Evolutionary conservation across 2,797 vertebrate species (phyloP), one percentile per base, ranked within the genome.

Genomic region (Lophotriccus pileatus): DNA sequence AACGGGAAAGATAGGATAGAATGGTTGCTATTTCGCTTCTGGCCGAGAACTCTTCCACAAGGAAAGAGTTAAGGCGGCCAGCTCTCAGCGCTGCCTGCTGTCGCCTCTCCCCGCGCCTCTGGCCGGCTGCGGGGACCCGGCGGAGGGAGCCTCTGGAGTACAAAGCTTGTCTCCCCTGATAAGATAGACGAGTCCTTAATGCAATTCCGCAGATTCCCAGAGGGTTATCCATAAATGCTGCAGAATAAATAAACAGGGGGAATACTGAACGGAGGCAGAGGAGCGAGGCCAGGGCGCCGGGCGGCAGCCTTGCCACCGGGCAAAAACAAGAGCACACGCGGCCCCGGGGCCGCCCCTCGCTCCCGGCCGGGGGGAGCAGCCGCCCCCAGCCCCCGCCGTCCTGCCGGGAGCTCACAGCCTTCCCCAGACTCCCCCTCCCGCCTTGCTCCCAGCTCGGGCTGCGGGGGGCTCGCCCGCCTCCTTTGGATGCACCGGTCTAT

Each of bases 401-500:
- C 7, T 12, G 30, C 39, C 5, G 14, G 21, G 14, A 20, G 30
- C 30, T 18, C 24, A 5, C 72, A 37, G 56, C 49, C 62, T 46
- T 23, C 52, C 81, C 62, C 2, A 16, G 4, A 1, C 12, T 22
- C 22, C 44, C 49, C 34, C 53, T 59, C 34, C 43, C 62, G 3
- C 6, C 63, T 9, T 2, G 50, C 55, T 86, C 81, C 86, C 3
- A 7, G 36, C 14, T 24, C 28, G 34, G 44, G 75, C 46, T 39
- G 89, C 36, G 67, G 69, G 82, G 68, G 50, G 18, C 37, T 59
- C 32, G 64, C 53, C 93, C 79, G 70, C 64, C 87, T 74, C 77
- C 94, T 76, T 28, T 13, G 91, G 58, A 74, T 16, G 89, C 93
- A 14, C 46, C 59, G 12, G 50, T 46, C 96, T 97, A 86, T 97